Percentiles rank a stretch among this genome's conserved stretches.
Evolutionary conservation across 2,888 invertebrate species (phyloP).

Genomic region (Papilio elwesi): DNA sequence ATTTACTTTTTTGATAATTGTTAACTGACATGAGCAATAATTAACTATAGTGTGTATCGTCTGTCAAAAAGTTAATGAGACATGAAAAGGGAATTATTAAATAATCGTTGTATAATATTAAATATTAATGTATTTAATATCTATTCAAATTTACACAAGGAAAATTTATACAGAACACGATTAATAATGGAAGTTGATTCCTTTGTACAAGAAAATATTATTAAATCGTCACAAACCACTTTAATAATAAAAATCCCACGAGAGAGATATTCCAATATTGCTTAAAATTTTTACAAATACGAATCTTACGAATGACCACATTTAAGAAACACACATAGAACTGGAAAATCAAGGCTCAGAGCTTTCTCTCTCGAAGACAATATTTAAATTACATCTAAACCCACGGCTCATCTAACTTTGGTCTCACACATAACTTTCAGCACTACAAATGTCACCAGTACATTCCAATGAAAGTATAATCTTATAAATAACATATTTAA

Average conservation of each 20-base stretch:
- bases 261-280: constrained; percentile 64
- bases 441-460: background rate
- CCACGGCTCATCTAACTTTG: constrained; percentile 11
- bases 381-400: constrained; percentile 43
- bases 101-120: constrained; percentile 39
- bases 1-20: constrained; percentile 1
- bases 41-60: background rate
- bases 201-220: constrained; percentile 20
- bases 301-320: constrained; percentile 50
- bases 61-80: background rate
- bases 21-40: constrained; percentile 17
- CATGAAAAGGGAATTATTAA: constrained; percentile 18
- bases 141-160: constrained; percentile 38
- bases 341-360: constrained; percentile 57
- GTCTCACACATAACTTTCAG: constrained; percentile 6
- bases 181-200: constrained; percentile 31
- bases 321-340: constrained; percentile 55
- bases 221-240: constrained; percentile 26
- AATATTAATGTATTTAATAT: constrained; percentile 28
- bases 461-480: too few relatives aligned
- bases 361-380: constrained; percentile 54
- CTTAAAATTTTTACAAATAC: constrained; percentile 68
- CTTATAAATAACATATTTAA: background rate
- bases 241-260: constrained; percentile 40
- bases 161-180: constrained; percentile 35